These are phyloP conservation scores for Perodicticus potto DNA, from an alignment of 2,797 vertebrate genomes.

Conservation along the genomic window DNA sequence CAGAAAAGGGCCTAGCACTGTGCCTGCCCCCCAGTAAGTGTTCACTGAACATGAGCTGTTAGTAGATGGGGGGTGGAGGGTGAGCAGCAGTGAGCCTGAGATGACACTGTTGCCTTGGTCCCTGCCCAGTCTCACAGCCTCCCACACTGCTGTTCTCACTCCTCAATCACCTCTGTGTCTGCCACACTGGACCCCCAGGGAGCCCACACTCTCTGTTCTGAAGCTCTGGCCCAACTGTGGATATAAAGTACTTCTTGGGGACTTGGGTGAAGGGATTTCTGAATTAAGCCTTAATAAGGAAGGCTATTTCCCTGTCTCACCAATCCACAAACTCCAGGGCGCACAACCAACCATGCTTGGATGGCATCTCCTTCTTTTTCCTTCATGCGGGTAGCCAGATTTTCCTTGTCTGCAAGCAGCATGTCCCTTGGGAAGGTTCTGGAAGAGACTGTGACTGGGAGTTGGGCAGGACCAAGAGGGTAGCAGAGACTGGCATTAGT, in stretches of 20 bases:
- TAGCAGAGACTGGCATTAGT: background rate
- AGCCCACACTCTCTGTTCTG: background rate
- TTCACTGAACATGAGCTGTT: background rate
- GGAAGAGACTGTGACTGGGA: conserved; percentile 10
- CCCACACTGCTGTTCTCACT: background rate
- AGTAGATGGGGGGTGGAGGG: background rate
- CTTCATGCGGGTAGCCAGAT: background rate
- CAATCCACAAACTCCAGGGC: background rate
- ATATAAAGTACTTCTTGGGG: background rate
- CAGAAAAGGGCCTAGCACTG: background rate
- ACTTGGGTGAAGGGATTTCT: background rate
- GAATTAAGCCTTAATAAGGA: background rate
- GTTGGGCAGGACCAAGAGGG: background rate
- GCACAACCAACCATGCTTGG: background rate
- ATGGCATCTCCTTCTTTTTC: background rate
- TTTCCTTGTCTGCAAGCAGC: background rate
- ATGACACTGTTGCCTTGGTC: background rate
- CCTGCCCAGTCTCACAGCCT: background rate
- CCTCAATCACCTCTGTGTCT: background rate
- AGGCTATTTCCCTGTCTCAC: background rate
- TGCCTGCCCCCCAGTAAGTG: background rate
- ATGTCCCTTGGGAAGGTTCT: conserved; percentile 24
- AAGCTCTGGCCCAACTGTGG: background rate
- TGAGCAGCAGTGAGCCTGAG: background rate
- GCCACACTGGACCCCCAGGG: background rate